These are phyloP conservation scores for Toxostoma redivivum DNA, from an alignment of 2,113 vertebrate genomes.

Conservation along the genomic window DNA sequence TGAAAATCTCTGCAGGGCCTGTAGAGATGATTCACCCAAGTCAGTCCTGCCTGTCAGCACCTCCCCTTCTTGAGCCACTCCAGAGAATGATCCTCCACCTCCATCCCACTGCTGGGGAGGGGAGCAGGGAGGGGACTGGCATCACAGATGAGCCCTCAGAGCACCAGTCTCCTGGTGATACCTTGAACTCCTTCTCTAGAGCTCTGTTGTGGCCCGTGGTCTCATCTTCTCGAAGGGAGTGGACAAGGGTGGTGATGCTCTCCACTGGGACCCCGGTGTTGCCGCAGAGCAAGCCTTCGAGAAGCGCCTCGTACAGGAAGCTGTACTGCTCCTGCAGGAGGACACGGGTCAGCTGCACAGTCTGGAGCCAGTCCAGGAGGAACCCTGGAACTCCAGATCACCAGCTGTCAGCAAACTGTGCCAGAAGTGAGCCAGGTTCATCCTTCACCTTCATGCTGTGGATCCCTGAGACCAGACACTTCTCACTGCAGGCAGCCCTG, in stretches of 20 bases:
- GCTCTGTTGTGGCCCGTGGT: neutral
- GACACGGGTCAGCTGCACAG: accelerated
- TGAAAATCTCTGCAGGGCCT: constrained; percentile 52
- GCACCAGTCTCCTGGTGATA: neutral
- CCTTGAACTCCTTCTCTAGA: constrained; percentile 62
- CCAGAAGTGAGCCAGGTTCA: neutral
- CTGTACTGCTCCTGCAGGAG: constrained; percentile 58
- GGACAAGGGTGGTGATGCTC: neutral
- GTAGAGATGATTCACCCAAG: neutral
- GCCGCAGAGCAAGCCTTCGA: constrained; percentile 53
- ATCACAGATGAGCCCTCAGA: neutral
- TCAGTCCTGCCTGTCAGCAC: neutral
- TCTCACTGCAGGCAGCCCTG: neutral
- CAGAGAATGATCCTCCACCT: neutral
- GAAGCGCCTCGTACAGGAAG: constrained; percentile 54
- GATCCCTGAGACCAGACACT: neutral
- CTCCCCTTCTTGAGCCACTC: neutral
- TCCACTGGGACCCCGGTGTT: constrained; percentile 15
- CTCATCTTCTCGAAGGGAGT: neutral
- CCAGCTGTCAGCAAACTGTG: neutral
- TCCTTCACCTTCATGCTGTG: neutral
- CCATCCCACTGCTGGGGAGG: neutral
- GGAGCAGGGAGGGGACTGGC: neutral
- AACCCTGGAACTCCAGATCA: neutral
- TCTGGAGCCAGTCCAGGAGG: neutral